Percentiles rank a stretch among this genome's conserved stretches.
Evolutionary conservation across 2,888 invertebrate genomes (phyloP).

Genomic region (Temnothorax unifasciatus): DNA sequence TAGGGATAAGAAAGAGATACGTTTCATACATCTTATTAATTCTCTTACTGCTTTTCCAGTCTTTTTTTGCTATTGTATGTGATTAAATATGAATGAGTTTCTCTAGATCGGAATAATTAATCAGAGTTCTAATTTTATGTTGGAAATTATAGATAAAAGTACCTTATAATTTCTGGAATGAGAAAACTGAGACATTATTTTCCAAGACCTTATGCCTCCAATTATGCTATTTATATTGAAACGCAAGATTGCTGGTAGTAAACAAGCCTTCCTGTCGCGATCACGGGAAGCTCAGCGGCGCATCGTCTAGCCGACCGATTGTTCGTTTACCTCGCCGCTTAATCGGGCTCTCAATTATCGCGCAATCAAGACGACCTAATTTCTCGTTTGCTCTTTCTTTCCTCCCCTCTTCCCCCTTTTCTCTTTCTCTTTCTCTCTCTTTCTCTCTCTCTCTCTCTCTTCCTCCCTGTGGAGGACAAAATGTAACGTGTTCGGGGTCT

Average conservation of each 20-base stretch:
- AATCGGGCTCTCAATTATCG: conserved; percentile 56
- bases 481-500: conserved; percentile 36
- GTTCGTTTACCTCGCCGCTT: conserved; percentile 52
- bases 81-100: not conserved
- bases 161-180: not conserved
- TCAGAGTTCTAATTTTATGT: not conserved
- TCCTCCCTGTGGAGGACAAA: conserved; percentile 43
- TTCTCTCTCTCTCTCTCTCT: not conserved
- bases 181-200: not conserved
- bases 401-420: not conserved
- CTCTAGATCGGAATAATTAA: not conserved
- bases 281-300: conserved; percentile 8
- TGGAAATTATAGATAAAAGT: not conserved
- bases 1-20: not conserved
- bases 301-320: conserved; percentile 42
- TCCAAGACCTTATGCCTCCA: not conserved
- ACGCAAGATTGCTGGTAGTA: not conserved
- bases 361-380: conserved; percentile 57
- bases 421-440: not conserved
- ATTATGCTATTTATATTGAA: not conserved
- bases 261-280: not conserved
- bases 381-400: conserved; percentile 45
- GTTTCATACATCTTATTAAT: not conserved
- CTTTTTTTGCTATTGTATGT: not conserved
- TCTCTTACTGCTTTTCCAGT: not conserved